phyloP scores from a whole-genome alignment of 30 jellyfish, hydroid and myxozoan species.

The Turritopsis dohrnii region DNA sequence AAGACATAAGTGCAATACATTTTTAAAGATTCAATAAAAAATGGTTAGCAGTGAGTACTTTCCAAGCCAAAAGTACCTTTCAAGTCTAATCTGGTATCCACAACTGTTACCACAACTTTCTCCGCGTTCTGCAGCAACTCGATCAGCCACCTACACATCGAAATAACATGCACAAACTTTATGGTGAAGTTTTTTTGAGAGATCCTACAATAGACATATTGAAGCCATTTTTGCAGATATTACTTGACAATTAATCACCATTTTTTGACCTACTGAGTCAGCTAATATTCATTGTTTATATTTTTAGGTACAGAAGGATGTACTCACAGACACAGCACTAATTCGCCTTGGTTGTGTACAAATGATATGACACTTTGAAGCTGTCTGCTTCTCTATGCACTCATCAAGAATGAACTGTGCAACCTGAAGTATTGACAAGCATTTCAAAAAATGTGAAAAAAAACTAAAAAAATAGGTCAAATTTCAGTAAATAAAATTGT shows the following conservation, averaged over 20 bases:
- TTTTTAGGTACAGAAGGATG: not conserved
- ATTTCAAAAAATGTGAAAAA: not conserved
- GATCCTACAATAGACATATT: too few species aligned
- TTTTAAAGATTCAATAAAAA: conserved; percentile 3
- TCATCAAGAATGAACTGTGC: conserved; percentile 84
- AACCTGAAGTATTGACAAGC: conserved; percentile 41
- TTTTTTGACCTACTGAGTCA: too few species aligned
- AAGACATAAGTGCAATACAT: not conserved
- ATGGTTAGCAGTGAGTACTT: not conserved
- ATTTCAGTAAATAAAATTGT: not conserved
- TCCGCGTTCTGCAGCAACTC: conserved; percentile 84
- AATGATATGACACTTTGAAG: conserved; percentile 63
- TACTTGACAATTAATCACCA: too few species aligned
- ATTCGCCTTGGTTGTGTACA: conserved; percentile 94
- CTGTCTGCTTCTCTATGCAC: conserved; percentile 40
- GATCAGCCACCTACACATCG: conserved; percentile 65
- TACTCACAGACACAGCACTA: conserved; percentile 85
- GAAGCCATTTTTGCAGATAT: too few species aligned
- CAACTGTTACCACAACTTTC: conserved; percentile 65
- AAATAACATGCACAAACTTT: too few species aligned
- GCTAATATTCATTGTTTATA: too few species aligned
- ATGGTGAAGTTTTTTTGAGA: too few species aligned
- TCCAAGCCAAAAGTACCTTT: conserved; percentile 32
- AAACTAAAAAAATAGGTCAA: not conserved
- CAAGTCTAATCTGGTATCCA: conserved; percentile 83